Percentiles rank a stretch among this genome's conserved stretches.
Evolutionary conservation across 2,113 vertebrate species (phyloP).

Genomic region (Struthidea cinerea): DNA sequence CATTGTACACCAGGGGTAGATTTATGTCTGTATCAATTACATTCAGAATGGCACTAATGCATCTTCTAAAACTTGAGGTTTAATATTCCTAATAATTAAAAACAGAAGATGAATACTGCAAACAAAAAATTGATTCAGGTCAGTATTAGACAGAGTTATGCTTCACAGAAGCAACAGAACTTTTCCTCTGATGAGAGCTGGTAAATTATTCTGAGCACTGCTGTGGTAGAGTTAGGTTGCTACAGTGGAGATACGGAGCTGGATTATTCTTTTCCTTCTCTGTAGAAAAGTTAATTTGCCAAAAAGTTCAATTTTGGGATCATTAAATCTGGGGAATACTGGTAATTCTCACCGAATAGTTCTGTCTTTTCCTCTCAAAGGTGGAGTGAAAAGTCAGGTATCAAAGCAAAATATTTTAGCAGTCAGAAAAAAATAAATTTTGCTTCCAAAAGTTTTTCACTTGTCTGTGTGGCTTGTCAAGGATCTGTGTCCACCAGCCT

Average conservation of each 20-base stretch:
- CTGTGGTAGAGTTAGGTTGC: not conserved
- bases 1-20: not conserved
- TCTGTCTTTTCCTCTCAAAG: not conserved
- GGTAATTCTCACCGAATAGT: not conserved
- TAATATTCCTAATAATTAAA: constrained; percentile 10
- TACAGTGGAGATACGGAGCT: not conserved
- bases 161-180: not conserved
- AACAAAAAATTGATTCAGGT: not conserved
- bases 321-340: not conserved
- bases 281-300: not conserved
- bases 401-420: not conserved
- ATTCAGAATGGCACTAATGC: not conserved
- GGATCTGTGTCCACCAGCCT: not conserved
- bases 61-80: not conserved
- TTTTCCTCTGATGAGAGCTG: not conserved
- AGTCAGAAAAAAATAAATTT: not conserved
- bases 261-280: not conserved
- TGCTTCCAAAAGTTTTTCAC: not conserved
- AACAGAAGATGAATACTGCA: not conserved
- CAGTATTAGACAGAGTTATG: not conserved
- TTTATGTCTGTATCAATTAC: not conserved
- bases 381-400: not conserved
- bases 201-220: not conserved
- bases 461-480: not conserved
- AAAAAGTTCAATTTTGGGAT: not conserved